Evolutionary conservation across 2,888 invertebrate genomes (phyloP).

Genomic region (Drosophila melanocephala): DNA sequence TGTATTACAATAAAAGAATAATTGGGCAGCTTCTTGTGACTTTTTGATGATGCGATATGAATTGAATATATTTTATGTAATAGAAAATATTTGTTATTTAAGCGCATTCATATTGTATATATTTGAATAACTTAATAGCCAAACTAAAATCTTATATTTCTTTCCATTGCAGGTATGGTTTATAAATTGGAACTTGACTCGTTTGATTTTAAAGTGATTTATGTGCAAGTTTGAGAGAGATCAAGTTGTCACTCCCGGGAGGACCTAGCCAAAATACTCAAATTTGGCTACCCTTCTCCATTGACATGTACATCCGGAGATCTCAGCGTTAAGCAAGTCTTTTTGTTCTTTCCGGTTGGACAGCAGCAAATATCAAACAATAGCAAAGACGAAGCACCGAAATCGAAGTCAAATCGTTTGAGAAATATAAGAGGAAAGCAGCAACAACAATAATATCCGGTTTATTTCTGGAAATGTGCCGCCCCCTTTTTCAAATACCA

Average conservation of each 20-base stretch:
- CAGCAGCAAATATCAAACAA: conserved; percentile 23
- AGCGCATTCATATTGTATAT: not conserved
- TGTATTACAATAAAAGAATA: not conserved
- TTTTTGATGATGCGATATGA: not conserved
- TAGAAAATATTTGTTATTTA: not conserved
- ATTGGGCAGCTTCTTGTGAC: not conserved
- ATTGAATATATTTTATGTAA: not conserved
- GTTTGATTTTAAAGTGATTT: not conserved
- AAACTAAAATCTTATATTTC: conserved; percentile 2
- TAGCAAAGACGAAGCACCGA: conserved; percentile 10
- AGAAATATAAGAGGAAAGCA: conserved; percentile 6
- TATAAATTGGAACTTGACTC: not conserved
- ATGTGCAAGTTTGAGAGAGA: not conserved
- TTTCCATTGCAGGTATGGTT: conserved; percentile 48
- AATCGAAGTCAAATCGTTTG: conserved; percentile 27
- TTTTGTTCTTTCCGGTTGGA: conserved; percentile 7
- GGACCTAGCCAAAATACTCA: not conserved
- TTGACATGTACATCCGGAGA: conserved; percentile 19
- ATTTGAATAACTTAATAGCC: not conserved
- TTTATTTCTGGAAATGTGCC: conserved; percentile 37
- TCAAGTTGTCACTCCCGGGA: conserved; percentile 7
- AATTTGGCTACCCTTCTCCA: not conserved
- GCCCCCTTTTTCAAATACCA: conserved; percentile 1
- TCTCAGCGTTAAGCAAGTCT: conserved; percentile 6
- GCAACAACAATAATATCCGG: conserved; percentile 63